Evolutionary conservation across 37 sponge, comb jelly and placozoan genomes (phyloP), one percentile per base, ranked within the genome.

Genomic region (Theonella swinhoei): DNA sequence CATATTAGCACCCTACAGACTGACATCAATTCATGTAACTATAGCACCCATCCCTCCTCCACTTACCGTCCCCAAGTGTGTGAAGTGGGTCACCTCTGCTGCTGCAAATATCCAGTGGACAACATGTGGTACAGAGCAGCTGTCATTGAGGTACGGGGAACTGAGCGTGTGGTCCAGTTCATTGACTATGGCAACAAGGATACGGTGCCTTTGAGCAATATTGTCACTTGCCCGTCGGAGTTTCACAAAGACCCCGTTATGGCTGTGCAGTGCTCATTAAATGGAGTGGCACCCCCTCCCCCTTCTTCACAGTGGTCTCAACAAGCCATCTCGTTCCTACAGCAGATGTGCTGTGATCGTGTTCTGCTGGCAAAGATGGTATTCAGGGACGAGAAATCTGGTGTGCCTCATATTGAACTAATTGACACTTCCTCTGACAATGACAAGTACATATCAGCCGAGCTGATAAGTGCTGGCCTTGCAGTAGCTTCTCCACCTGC

Each of bases 141-240:
- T 47, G 82, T 91, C 19, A 20, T 72, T 0, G 59, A 64, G 22
- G 39, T 71, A n/a, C 25, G 35, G 7, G 71, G 32, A 4, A 34
- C 1, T 23, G 25, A 9, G 0, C 70, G 26, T 30, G 31, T 42
- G 5, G 83, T 85, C 8, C 36, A 37, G 23, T 93, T 86, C 76
- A 39, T 93, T 39, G 93, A 93, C 61, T 93, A 74, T 83, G 93
- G 93, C 0, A 93, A 93, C 65, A 65, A 47, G 1, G 93, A 88
- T 24, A 70, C 30, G 34, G 89, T 88, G 34, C 4, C 43, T 14
- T 28, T 83, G 31, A 54, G 43, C 0, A 17, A 54, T 23, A n/a
- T 83, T 40, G 1, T 64, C 9, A 1, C 54, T 28, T 83, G 84
- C 47, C 82, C 82, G 24, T 3, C 62, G 35, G 23, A 88, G 64